Evolutionary conservation across 2,888 invertebrate genomes (phyloP), one percentile per base, ranked within the genome.

Genomic region (Aspidiotus destructor): DNA sequence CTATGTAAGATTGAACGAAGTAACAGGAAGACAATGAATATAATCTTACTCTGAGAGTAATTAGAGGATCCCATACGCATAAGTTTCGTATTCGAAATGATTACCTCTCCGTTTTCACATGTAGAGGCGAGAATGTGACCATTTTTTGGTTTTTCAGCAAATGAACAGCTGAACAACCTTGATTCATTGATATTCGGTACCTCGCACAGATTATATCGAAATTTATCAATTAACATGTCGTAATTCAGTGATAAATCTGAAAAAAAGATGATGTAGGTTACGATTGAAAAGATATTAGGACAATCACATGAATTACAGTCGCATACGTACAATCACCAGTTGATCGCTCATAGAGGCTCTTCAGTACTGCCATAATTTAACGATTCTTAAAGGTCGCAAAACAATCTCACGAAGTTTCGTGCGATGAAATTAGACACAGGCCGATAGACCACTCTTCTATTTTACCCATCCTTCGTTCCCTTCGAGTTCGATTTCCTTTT

Each of bases 21-120:
- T 28, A 5, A 3, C 28, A 28, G 28, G 28, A 28, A 28, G 28
- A 28, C 28, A 52, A 11, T 1, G 5, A 3, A n/a, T 52, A n/a
- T 3, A n/a, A 52, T 13, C 52, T 11, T 52, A 10, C n/a, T 41
- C 42, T 42, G 8, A 48, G 48, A 13, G n/a, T 48, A 48, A n/a
- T n/a, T 13, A 13, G 48, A 48, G 6, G 48, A 48, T 48, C n/a
- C 48, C 48, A n/a, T 13, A 48, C n/a, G 48, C 48, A 48, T 13
- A 11, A 48, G n/a, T 11, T 67, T 58, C 5, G 67, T 67, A 40
- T 67, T 58, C 13, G 60, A n/a, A n/a, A 67, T 58, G n/a, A 67
- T 67, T 42, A 67, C 52, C 10, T 48, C 28, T 28, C 67, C 67
- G 28, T 67, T 40, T 40, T 67, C 67, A 42, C 67, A 67, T n/a